These are phyloP conservation scores for Nephrotoma appendiculata DNA, from an alignment of 2,888 invertebrate genomes.

Conservation along the genomic window DNA sequence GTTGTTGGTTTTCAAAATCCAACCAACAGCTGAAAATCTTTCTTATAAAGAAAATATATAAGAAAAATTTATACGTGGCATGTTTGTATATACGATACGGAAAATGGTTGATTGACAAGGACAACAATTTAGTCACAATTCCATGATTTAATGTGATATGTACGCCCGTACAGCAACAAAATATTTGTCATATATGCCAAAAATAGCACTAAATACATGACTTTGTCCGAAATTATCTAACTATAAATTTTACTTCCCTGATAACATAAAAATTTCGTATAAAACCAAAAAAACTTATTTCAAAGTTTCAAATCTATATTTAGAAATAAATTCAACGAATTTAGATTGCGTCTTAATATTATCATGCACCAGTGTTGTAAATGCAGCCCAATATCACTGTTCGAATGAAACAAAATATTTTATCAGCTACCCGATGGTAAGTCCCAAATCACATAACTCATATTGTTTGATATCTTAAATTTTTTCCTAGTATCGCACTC, in stretches of 20 bases:
- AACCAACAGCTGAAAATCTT: neutral
- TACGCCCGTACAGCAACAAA: neutral
- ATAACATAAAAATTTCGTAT: neutral
- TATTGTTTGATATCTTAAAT: too few relatives aligned
- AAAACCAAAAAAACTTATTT: too few relatives aligned
- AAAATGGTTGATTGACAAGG: neutral
- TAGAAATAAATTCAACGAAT: neutral
- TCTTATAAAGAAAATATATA: neutral
- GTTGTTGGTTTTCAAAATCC: neutral
- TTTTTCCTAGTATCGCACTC: neutral
- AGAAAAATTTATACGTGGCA: neutral
- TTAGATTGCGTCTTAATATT: neutral
- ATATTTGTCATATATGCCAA: too few relatives aligned
- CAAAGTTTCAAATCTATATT: too few relatives aligned
- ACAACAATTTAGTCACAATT: neutral
- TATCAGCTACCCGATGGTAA: neutral
- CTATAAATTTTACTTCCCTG: neutral
- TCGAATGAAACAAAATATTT: neutral
- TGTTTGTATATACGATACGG: neutral
- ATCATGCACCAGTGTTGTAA: neutral
- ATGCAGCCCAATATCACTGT: neutral
- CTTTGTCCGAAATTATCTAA: neutral
- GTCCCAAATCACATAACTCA: neutral
- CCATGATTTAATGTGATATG: neutral
- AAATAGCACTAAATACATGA: too few relatives aligned